Evolutionary conservation across 2,797 vertebrate species (phyloP).

Genomic region (Ctenochaetus hawaiiensis): DNA sequence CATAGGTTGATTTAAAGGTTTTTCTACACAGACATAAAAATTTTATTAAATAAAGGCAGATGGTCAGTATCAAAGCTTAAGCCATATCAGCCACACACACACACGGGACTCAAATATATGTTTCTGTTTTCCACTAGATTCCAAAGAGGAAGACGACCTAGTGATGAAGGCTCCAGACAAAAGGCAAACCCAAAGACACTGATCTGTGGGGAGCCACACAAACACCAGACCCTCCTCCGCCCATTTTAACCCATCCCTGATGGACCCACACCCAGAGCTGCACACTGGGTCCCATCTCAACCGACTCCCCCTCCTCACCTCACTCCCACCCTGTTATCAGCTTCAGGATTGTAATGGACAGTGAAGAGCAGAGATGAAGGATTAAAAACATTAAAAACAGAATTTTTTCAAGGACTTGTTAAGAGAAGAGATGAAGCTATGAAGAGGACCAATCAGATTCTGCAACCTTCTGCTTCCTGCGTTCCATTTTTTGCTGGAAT

Average conservation of each 20-base stretch:
- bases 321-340: conserved; percentile 70
- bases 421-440: conserved; percentile 39
- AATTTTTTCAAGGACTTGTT: conserved; percentile 47
- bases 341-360: conserved; percentile 73
- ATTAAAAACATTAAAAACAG: conserved; percentile 8
- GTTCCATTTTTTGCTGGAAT: conserved; percentile 32
- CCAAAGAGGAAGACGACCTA: conserved; percentile 66
- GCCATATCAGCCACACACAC: background rate
- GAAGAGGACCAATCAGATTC: conserved; percentile 46
- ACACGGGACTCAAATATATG: background rate
- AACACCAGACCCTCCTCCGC: background rate
- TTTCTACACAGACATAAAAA: background rate
- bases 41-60: background rate
- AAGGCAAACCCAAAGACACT: conserved; percentile 73
- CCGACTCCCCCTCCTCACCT: background rate
- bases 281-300: conserved; percentile 55
- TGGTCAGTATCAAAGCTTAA: background rate
- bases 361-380: conserved; percentile 36
- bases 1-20: background rate
- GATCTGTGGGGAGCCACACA: conserved; percentile 25
- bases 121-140: conserved; percentile 33
- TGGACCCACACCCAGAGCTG: conserved; percentile 62
- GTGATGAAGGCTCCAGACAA: conserved; percentile 73
- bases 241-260: background rate
- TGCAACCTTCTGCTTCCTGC: conserved; percentile 44